Percentiles rank a stretch among this genome's conserved stretches.
These are phyloP conservation scores for Gadus macrocephalus DNA, from an alignment of 2,113 vertebrate genomes.

Conservation along the genomic window DNA sequence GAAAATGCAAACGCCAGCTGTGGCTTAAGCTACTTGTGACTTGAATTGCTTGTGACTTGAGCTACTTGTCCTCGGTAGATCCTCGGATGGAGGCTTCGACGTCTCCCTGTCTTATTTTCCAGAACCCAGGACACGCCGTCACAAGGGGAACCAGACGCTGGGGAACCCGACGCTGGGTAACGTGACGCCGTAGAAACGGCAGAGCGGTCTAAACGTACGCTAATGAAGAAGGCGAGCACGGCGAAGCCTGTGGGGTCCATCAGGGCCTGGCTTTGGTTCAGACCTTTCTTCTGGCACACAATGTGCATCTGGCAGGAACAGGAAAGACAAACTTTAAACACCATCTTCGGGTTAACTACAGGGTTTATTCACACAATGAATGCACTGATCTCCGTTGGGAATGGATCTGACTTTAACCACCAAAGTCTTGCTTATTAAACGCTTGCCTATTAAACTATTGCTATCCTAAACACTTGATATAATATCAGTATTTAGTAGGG, in stretches of 20 bases:
- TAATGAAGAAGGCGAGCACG: slow-evolving; percentile 64
- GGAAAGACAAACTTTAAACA: not conserved
- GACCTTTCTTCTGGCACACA: not conserved
- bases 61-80: too few relatives aligned
- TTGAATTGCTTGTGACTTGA: too few relatives aligned
- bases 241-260: slow-evolving; percentile 44
- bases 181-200: not conserved
- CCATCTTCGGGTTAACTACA: not conserved
- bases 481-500: too few relatives aligned
- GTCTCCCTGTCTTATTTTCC: too few relatives aligned
- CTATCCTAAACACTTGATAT: not conserved
- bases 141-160: too few relatives aligned
- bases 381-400: not conserved
- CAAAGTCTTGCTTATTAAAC: not conserved
- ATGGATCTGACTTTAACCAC: not conserved
- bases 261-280: slow-evolving; percentile 11
- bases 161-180: too few relatives aligned
- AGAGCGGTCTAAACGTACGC: slow-evolving; percentile 25
- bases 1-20: too few relatives aligned
- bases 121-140: too few relatives aligned
- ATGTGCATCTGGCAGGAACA: not conserved
- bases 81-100: too few relatives aligned
- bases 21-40: too few relatives aligned
- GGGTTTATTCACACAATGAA: too few relatives aligned
- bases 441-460: not conserved